phyloP scores from a whole-genome alignment of 2,888 invertebrate species.

The Odontomyia ornata region DNA sequence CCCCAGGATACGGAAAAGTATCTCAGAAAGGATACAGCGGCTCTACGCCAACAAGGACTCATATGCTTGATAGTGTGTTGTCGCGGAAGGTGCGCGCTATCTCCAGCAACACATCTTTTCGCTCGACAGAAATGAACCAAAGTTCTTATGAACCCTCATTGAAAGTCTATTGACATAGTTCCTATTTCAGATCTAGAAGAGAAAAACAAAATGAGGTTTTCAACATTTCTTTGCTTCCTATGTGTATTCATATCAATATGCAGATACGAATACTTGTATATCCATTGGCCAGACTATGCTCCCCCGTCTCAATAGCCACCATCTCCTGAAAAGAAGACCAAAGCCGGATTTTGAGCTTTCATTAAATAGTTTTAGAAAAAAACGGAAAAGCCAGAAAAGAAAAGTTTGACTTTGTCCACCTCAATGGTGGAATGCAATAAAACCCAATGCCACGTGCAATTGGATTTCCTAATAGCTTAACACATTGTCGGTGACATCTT shows the following conservation, averaged over 20 bases:
- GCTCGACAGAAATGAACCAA: not conserved
- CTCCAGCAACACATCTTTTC: not conserved
- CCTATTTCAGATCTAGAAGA: not conserved
- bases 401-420: no score
- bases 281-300: not conserved
- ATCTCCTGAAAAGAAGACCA: no score
- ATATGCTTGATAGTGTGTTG: not conserved
- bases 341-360: no score
- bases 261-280: not conserved
- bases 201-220: no score
- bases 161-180: conserved; percentile 43
- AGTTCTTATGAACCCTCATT: conserved; percentile 11
- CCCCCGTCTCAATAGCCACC: no score
- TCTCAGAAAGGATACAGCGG: conserved; percentile 19
- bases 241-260: no score
- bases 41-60: not conserved
- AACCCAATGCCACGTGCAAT: conserved; percentile 14
- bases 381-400: no score
- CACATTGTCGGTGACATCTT: not conserved
- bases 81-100: not conserved
- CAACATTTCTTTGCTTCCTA: no score
- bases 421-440: no score
- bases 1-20: conserved; percentile 8
- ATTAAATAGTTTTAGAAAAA: no score
- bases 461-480: not conserved